phyloP scores from a whole-genome alignment of 2,113 vertebrate species.

The Casuarius casuarius region DNA sequence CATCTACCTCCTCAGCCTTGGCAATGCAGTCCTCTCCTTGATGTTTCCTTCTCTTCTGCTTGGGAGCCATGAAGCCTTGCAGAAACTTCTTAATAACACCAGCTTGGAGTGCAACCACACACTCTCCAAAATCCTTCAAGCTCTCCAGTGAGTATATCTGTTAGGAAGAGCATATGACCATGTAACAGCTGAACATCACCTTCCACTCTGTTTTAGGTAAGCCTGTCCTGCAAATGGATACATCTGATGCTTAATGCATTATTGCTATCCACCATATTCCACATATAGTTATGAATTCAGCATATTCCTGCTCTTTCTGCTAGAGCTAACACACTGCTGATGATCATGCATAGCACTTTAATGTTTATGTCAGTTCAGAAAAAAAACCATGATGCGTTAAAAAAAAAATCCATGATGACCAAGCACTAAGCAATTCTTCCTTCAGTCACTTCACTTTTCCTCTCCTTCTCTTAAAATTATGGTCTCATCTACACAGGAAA shows the following conservation, averaged over 20 bases:
- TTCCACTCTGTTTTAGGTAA: neutral
- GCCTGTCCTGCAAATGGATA: neutral
- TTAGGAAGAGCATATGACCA: neutral
- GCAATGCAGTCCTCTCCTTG: conserved; percentile 83
- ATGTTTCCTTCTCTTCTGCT: conserved; percentile 92
- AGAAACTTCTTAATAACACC: conserved; percentile 97
- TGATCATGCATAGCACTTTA: neutral
- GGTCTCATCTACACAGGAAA: neutral
- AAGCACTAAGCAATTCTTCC: neutral
- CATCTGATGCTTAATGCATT: neutral
- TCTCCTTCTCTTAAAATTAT: neutral
- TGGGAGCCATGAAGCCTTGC: conserved; percentile 99
- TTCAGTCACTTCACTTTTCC: neutral
- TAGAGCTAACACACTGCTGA: neutral
- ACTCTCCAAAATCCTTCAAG: conserved; percentile 94
- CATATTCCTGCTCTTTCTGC: neutral
- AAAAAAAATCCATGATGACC: neutral
- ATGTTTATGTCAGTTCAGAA: neutral
- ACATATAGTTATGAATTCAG: neutral
- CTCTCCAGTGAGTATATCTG: conserved; percentile 89
- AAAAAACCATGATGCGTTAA: neutral
- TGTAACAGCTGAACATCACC: neutral
- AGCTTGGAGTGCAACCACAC: conserved; percentile 91
- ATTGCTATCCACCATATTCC: neutral
- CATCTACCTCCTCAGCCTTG: conserved; percentile 91